These are phyloP conservation scores for Crossaster papposus DNA, from an alignment of 53 echinoderm and acorn worm genomes.

Conservation along the genomic window DNA sequence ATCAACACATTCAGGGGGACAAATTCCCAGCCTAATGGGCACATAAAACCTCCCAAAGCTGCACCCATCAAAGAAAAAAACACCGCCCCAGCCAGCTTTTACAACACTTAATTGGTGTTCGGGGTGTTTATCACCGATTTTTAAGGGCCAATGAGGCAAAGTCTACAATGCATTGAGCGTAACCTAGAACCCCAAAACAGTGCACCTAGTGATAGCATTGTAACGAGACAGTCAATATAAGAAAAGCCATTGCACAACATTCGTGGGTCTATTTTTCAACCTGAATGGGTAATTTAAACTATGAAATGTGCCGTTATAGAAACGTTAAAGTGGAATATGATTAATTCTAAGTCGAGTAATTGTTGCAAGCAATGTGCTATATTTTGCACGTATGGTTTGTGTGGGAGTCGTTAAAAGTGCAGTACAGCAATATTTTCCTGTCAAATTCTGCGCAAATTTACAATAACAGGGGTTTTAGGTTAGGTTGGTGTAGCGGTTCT, in stretches of 20 bases:
- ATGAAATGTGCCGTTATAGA: background rate
- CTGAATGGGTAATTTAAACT: background rate
- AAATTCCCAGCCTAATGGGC: conserved; percentile 28
- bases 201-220: background rate
- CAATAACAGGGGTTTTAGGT: no score
- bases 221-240: conserved; percentile 7
- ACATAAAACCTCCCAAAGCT: background rate
- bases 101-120: conserved; percentile 47
- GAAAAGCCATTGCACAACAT: conserved; percentile 16
- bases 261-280: background rate
- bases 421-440: background rate
- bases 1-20: conserved; percentile 47
- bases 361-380: background rate
- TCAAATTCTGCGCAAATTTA: background rate
- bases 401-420: background rate
- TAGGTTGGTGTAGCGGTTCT: no score
- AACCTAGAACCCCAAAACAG: conserved; percentile 38
- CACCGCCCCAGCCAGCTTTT: conserved; percentile 21
- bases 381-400: background rate
- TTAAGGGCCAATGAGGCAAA: conserved; percentile 51
- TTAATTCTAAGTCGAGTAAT: background rate
- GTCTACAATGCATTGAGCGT: conserved; percentile 26
- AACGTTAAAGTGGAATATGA: background rate
- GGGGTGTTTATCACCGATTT: conserved; percentile 7
- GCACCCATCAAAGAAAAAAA: conserved; percentile 30